These are phyloP conservation scores for Drosophila navojoa DNA, from an alignment of 1,140 invertebrate genomes.

Conservation along the genomic window DNA sequence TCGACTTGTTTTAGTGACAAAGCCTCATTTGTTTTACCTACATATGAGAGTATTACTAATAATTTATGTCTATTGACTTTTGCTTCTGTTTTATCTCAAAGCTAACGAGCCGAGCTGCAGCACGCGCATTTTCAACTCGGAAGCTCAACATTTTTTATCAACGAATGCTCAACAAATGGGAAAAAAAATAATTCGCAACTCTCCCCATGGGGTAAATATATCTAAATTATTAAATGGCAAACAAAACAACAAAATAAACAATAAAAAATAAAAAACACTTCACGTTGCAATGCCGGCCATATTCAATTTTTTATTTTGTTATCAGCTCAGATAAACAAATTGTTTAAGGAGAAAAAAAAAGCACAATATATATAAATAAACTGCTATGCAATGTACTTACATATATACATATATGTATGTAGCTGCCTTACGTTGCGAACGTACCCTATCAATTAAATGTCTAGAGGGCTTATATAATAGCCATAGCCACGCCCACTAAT, in stretches of 20 bases:
- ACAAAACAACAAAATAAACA: conserved; percentile 6
- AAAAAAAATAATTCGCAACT: not conserved
- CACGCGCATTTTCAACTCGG: not conserved
- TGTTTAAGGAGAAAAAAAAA: conserved; percentile 20
- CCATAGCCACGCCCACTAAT: conserved; percentile 20
- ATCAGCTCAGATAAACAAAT: conserved; percentile 68
- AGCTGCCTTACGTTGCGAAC: not conserved
- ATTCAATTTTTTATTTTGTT: conserved; percentile 42
- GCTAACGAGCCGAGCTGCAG: not conserved
- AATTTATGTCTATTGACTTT: not conserved
- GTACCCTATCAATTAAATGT: conserved; percentile 56
- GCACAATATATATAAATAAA: conserved; percentile 32
- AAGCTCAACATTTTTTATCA: conserved; percentile 11
- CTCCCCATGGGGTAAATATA: conserved; percentile 27
- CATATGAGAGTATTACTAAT: not conserved
- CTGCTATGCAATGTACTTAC: conserved; percentile 3
- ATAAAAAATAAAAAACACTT: conserved; percentile 14
- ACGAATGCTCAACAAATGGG: conserved; percentile 10
- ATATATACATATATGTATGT: not conserved
- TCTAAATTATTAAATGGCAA: conserved; percentile 47
- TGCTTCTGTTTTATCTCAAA: not conserved
- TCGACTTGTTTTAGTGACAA: too few relatives aligned
- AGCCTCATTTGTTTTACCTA: too few relatives aligned
- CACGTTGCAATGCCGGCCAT: conserved; percentile 36
- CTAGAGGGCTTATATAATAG: conserved; percentile 4